Percentiles rank a stretch among this genome's conserved stretches.
Evolutionary conservation across 2,113 vertebrate genomes (phyloP).

Genomic region (Thymallus thymallus): DNA sequence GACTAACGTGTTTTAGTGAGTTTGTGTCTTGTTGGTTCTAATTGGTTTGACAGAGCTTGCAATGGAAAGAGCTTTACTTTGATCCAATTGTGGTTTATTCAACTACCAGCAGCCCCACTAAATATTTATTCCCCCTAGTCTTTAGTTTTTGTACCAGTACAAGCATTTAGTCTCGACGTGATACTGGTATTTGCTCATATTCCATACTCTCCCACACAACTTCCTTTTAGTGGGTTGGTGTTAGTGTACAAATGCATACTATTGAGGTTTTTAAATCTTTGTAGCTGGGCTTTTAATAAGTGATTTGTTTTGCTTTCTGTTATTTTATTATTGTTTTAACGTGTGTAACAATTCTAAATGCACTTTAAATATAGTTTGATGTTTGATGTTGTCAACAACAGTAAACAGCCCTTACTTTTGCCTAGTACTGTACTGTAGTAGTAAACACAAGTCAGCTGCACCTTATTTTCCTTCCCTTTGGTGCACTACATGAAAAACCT

Average conservation of each 20-base stretch:
- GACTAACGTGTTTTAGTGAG: neutral
- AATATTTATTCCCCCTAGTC: neutral
- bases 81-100: constrained; percentile 2
- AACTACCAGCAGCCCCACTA: neutral
- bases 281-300: too few species aligned
- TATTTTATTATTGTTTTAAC: too few species aligned
- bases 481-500: neutral
- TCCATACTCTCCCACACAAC: neutral
- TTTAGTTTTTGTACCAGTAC: neutral
- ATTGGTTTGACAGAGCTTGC: constrained; percentile 5
- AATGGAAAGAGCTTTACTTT: constrained; percentile 8
- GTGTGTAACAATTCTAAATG: too few species aligned
- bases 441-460: neutral
- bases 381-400: neutral
- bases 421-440: neutral
- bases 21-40: constrained; percentile 20
- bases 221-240: neutral
- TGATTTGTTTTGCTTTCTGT: too few species aligned
- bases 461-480: neutral
- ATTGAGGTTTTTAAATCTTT: too few species aligned
- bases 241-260: too few species aligned
- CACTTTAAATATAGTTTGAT: neutral
- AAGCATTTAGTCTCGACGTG: neutral
- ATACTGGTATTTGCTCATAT: neutral
- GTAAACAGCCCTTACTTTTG: neutral